Evolutionary conservation across 2,888 invertebrate genomes (phyloP).

Genomic region (Caenorhabditis doughertyi): DNA sequence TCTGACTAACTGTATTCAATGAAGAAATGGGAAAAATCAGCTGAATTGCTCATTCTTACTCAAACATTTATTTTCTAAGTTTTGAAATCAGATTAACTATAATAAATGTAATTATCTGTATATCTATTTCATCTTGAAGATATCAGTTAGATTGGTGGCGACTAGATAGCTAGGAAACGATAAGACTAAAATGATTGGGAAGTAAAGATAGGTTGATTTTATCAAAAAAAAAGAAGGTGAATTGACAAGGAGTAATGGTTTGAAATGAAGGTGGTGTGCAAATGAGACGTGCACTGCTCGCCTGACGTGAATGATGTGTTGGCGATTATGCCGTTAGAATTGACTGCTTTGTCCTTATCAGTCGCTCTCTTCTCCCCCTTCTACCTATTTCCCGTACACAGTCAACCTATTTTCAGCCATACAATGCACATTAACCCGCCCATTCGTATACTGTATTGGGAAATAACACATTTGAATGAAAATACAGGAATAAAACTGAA

Average conservation of each 20-base stretch:
- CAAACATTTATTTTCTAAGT: neutral
- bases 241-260: conserved; percentile 34
- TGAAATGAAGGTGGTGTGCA: conserved; percentile 22
- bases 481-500: too few species aligned
- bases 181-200: conserved; percentile 58
- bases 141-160: conserved; percentile 49
- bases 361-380: conserved; percentile 8
- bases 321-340: conserved; percentile 47
- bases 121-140: conserved; percentile 4
- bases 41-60: neutral
- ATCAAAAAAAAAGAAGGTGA: conserved; percentile 48
- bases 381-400: conserved; percentile 6
- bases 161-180: conserved; percentile 54
- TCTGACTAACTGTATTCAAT: too few species aligned
- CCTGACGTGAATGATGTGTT: conserved; percentile 19
- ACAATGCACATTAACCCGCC: conserved; percentile 28
- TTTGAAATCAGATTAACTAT: too few species aligned
- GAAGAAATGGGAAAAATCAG: too few species aligned
- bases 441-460: conserved; percentile 16
- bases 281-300: conserved; percentile 16
- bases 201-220: conserved; percentile 60
- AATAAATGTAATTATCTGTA: too few species aligned
- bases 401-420: conserved; percentile 29
- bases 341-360: conserved; percentile 43
- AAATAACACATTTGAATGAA: too few species aligned